These are phyloP conservation scores for Trididemnum clinides DNA, from an alignment of 23 tunicate genomes.

Conservation along the genomic window DNA sequence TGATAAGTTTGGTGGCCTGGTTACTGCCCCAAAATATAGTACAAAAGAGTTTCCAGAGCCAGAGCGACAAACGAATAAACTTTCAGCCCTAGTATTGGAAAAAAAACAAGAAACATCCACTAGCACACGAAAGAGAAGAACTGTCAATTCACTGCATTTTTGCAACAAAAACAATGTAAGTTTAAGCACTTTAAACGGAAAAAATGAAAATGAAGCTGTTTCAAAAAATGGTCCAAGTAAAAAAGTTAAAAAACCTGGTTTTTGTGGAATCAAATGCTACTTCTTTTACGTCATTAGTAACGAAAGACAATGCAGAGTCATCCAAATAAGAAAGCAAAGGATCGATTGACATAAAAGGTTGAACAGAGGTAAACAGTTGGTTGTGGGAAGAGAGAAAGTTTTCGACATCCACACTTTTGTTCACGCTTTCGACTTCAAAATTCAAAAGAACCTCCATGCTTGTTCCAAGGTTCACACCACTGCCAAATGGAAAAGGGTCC, in stretches of 20 bases:
- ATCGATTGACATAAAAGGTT: constrained; percentile 5
- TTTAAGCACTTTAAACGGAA: too few species aligned
- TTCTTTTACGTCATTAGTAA: background rate
- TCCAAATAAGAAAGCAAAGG: background rate
- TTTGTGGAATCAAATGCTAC: background rate
- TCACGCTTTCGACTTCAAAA: background rate
- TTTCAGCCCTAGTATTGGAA: too few species aligned
- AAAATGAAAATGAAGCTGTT: background rate
- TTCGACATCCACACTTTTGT: background rate
- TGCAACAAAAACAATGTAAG: too few species aligned
- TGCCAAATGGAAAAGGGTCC: background rate
- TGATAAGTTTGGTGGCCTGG: too few species aligned
- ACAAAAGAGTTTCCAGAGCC: too few species aligned
- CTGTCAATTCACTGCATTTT: too few species aligned
- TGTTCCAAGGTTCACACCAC: background rate
- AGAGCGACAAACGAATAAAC: too few species aligned
- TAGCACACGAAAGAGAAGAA: too few species aligned
- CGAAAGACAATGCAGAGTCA: background rate
- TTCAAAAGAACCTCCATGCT: background rate
- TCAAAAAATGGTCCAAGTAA: background rate
- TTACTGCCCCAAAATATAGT: too few species aligned
- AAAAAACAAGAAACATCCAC: too few species aligned
- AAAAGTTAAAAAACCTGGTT: background rate
- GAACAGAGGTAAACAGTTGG: background rate
- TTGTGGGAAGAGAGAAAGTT: background rate